phyloP scores from a whole-genome alignment of 2,797 vertebrate species.

The Myotis myotis region DNA sequence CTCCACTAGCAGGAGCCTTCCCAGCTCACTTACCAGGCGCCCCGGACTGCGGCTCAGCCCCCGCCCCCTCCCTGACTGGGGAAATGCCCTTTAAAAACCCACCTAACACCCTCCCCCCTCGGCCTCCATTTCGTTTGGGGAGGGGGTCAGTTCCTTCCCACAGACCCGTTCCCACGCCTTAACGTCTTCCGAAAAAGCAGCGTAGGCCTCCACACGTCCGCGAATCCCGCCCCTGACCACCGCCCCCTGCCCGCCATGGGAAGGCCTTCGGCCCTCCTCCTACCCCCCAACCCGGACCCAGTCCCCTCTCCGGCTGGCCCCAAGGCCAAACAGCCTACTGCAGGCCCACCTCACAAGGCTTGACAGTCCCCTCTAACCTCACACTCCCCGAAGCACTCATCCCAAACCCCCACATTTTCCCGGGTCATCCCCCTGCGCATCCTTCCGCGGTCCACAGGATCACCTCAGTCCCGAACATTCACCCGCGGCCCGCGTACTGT shows the following conservation, averaged over 20 bases:
- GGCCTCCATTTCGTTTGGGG: background rate
- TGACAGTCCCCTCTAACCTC: background rate
- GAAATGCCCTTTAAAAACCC: conserved; percentile 1
- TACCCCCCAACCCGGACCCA: background rate
- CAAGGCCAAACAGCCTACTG: background rate
- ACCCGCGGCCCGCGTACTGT: background rate
- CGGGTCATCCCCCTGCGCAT: background rate
- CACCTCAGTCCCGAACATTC: background rate
- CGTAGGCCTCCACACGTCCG: background rate
- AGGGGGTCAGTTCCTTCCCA: background rate
- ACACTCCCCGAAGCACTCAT: background rate
- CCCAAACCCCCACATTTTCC: background rate
- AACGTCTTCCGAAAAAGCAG: background rate
- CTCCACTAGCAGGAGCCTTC: background rate
- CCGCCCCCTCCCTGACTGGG: background rate
- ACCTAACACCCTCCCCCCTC: background rate
- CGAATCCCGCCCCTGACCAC: background rate
- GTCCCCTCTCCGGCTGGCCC: background rate
- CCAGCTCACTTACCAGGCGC: background rate
- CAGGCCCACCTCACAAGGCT: background rate
- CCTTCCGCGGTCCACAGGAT: background rate
- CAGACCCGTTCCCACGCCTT: background rate
- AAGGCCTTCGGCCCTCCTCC: conserved; percentile 54
- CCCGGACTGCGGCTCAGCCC: background rate
- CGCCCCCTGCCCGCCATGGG: background rate